These are phyloP conservation scores for Stegana nigrithorax DNA, from an alignment of 2,888 invertebrate genomes.

Conservation along the genomic window DNA sequence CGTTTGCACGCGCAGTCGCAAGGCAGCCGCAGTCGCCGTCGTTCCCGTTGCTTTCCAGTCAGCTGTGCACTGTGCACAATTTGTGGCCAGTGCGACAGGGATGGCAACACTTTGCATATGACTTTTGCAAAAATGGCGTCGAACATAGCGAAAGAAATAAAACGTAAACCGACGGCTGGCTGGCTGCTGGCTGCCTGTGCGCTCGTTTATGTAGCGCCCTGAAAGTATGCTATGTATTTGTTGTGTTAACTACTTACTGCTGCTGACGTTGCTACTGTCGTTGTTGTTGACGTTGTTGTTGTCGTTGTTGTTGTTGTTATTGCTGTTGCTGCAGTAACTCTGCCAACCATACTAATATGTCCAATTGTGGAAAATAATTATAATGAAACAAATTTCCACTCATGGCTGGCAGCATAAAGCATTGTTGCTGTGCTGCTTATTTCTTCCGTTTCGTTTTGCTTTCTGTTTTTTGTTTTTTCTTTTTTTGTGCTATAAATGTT, in stretches of 20 bases:
- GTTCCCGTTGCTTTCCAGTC: background rate
- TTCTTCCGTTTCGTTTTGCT: conserved; percentile 29
- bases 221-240: background rate
- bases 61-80: background rate
- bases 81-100: conserved; percentile 28
- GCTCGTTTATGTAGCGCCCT: conserved; percentile 6
- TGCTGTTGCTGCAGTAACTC: conserved; percentile 26
- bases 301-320: conserved; percentile 28
- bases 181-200: background rate
- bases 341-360: conserved; percentile 69
- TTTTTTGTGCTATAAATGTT: conserved; percentile 53
- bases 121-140: conserved; percentile 57
- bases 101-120: conserved; percentile 47
- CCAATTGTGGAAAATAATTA: conserved; percentile 70
- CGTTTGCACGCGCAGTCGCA: conserved; percentile 36
- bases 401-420: conserved; percentile 61
- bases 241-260: conserved; percentile 4
- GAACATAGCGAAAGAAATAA: background rate
- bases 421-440: conserved; percentile 54
- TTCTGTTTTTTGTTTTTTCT: background rate
- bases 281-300: conserved; percentile 26
- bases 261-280: conserved; percentile 20
- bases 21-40: background rate
- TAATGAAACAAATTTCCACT: conserved; percentile 69
- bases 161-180: background rate